A percentile compares a stretch with the other conserved stretches of the same genome.
Evolutionary conservation across 2,113 vertebrate species (phyloP).

Genomic region (Dicerorhinus sumatrensis): DNA sequence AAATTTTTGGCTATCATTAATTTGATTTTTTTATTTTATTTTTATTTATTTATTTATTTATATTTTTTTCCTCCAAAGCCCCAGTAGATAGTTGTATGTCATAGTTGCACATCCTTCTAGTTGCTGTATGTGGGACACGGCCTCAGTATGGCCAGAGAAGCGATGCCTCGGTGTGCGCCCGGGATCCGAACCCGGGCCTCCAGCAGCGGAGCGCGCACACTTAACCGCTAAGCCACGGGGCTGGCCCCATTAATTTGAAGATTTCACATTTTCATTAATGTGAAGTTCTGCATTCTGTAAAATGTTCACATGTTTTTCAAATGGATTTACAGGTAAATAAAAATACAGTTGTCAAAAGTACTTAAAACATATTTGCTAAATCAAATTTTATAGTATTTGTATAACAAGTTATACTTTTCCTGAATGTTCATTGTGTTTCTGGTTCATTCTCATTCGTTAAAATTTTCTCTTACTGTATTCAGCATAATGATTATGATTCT

Average conservation of each 20-base stretch:
- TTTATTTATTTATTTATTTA: too few species aligned
- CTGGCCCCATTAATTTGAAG: neutral
- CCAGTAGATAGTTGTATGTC: too few species aligned
- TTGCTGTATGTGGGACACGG: too few species aligned
- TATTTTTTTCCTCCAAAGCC: too few species aligned
- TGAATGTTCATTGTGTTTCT: constrained; percentile 63
- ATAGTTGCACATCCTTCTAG: too few species aligned
- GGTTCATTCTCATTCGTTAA: constrained; percentile 48
- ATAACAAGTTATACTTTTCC: constrained; percentile 45
- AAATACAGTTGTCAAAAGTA: constrained; percentile 53
- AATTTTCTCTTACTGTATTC: constrained; percentile 34
- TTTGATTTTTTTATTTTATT: neutral
- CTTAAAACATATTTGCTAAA: constrained; percentile 45
- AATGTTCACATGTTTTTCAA: constrained; percentile 49
- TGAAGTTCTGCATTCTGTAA: constrained; percentile 8
- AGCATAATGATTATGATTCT: constrained; percentile 20
- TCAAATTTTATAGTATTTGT: constrained; percentile 62
- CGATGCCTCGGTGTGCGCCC: too few species aligned
- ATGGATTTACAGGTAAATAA: constrained; percentile 44
- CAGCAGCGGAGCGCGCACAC: too few species aligned
- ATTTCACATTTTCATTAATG: constrained; percentile 40
- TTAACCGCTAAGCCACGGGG: too few species aligned
- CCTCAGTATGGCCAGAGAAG: too few species aligned
- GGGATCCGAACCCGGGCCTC: too few species aligned
- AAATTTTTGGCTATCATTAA: constrained; percentile 24